Base-by-base conservation (phyloP, 1,140 invertebrate species). In the Yoshiicerus persimilis region DNA sequence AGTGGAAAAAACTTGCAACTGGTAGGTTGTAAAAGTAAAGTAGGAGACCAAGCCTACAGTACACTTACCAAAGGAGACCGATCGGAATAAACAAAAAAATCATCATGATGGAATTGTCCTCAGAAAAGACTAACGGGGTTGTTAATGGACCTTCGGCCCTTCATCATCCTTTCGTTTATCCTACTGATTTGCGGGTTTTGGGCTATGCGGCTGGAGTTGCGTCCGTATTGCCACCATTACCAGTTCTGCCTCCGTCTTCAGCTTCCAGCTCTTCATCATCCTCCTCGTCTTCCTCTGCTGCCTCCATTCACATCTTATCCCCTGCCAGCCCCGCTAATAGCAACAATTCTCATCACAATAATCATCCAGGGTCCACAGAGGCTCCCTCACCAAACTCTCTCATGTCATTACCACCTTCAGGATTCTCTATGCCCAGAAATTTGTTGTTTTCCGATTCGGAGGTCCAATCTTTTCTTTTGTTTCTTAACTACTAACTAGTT, bases 81-180 rank as follows among this genome's bases (percentile, higher is more conserved):
- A 38, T 30, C 56, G 83, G 56, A 84, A 84, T 62, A 84, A 47
- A 84, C 30, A 84, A 84, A 27, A 32, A n/a, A 27, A 47, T 88
- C 87, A 88, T 86, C 16, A 91, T 91, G 90, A 91, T 91, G 90
- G 90, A 91, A 88, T 47, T 91, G 77, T 75, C 86, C 27, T 62
- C 80, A 38, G 89, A 91, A 27, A 90, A 89, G 56, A 75, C 87
- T 8, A 91, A 90, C 87, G 90, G 88, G 20, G 41, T 56, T 70
- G 75, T 64, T 47, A 86, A 41, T 32, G 85, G 41, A 16, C 84
- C 56, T 20, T 3, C 86, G 16, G 75, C 80, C n/a, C 64, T 88
- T n/a, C 90, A 89, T 83, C 88, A 90, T 87, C 87, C 89, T 6
- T 91, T 89, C 41, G 84, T 90, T 13, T 91, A 91, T 64, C 90